Percentiles rank a stretch among this genome's conserved stretches.
Conservation (phyloP, 2,888 invertebrate genomes). For the Ctena decussata region DNA sequence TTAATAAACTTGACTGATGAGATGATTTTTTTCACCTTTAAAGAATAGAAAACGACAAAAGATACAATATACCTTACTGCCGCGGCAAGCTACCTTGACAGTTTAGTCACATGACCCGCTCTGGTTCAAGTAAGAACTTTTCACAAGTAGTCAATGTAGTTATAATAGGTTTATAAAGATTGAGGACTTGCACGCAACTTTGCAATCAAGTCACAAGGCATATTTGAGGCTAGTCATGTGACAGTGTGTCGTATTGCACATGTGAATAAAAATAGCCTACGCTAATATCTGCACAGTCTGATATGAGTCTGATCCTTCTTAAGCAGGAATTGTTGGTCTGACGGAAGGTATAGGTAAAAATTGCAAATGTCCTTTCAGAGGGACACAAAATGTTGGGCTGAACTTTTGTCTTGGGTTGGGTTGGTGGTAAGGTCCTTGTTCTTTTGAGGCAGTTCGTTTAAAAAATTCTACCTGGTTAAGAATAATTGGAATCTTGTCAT, state of each 20-base stretch:
- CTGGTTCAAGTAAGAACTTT: slow-evolving; percentile 47
- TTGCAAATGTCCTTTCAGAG: no score
- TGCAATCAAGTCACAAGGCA: slow-evolving; percentile 58
- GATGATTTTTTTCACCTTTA: neutral
- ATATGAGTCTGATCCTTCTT: no score
- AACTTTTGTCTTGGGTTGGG: no score
- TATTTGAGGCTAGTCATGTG: slow-evolving; percentile 13
- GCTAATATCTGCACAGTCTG: no score
- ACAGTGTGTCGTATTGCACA: neutral
- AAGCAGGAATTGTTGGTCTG: no score
- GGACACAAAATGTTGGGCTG: no score
- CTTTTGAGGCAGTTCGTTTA: no score
- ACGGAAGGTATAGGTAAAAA: no score
- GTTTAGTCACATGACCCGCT: slow-evolving; percentile 20
- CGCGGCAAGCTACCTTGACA: neutral
- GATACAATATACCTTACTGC: neutral
- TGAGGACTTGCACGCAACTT: slow-evolving; percentile 67
- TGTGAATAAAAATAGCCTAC: no score
- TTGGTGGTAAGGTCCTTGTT: no score
- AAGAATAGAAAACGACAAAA: slow-evolving; percentile 1
- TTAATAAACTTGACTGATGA: slow-evolving; percentile 8
- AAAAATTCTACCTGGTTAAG: slow-evolving; percentile 1
- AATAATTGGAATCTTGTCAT: neutral
- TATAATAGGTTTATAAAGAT: slow-evolving; percentile 66
- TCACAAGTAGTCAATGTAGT: slow-evolving; percentile 53